Evolutionary conservation across 2,113 vertebrate species (phyloP), one percentile per base, ranked within the genome.

Genomic region (Turdus rufiventris): DNA sequence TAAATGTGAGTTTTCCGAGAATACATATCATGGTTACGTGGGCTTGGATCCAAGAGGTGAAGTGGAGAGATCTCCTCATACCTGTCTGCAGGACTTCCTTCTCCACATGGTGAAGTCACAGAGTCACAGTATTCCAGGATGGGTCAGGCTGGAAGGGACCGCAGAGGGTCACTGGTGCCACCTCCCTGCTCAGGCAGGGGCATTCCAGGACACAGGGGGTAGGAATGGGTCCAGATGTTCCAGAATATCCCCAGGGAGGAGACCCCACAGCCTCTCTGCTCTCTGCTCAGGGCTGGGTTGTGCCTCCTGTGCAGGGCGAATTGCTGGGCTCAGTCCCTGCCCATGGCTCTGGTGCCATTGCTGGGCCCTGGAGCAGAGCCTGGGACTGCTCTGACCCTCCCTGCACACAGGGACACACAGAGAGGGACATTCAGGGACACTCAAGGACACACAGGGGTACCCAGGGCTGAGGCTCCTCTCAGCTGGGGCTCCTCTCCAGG

Each of bases 321-420:
- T 71, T 34, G 0, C 40, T 31, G 16, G 34, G 48, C 1, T 48
- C 65, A 34, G 24, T 0, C 13, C 28, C 56, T 62, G n/a, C 47
- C 56, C 8, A 0, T n/a, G 0, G 1, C 33, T 61, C 73, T 33
- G 56, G 28, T 1, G n/a, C 56, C 16, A 11, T 1, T 38, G 47
- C 63, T 47, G 33, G 12, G 18, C 8, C 21, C 28, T 2, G 12
- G 11, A 45, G 38, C 47, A 68, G 15, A 68, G 12, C 12, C 54
- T 2, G 38, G 20, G 12, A 5, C 12, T 45, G 12, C 28, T 9
- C 21, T 1, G 45, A 38, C 2, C 34, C 25, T 74, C 10, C 42
- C 28, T 47, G 18, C 10, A 38, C 38, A 38, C 48, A 25, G 24
- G 48, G 48, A 50, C 48, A 50, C 8, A 3, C 40, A 14, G n/a